A percentile compares a stretch with the other conserved stretches of the same genome.
Conservation (phyloP, 2,888 invertebrate species). For the Mechanitis mazaeus region DNA sequence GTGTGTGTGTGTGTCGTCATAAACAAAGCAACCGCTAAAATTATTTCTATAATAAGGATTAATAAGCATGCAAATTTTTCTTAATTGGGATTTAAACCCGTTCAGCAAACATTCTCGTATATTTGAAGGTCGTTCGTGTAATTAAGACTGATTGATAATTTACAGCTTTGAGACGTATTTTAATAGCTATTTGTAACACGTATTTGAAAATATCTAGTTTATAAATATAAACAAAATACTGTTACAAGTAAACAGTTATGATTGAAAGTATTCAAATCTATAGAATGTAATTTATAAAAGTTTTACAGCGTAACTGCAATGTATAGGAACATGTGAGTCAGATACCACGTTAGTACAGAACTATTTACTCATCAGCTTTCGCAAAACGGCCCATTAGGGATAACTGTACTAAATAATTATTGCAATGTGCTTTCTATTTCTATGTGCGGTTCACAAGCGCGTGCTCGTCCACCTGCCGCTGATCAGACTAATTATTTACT, state of each 20-base stretch:
- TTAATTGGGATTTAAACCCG: constrained; percentile 30
- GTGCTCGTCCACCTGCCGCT: constrained; percentile 71
- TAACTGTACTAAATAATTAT: constrained; percentile 77
- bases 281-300: no score
- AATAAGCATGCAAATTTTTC: constrained; percentile 29
- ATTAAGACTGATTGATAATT: constrained; percentile 30
- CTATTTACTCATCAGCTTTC: constrained; percentile 76
- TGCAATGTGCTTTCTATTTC: constrained; percentile 77
- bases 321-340: no score
- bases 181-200: constrained; percentile 12
- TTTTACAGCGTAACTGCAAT: no score
- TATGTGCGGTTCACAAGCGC: constrained; percentile 58
- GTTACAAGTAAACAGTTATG: neutral
- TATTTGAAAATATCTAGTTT: constrained; percentile 8
- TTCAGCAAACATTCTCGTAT: constrained; percentile 25
- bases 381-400: constrained; percentile 74
- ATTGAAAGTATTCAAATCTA: neutral
- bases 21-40: no score
- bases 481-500: constrained; percentile 76
- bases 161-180: constrained; percentile 26
- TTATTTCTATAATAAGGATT: constrained; percentile 9
- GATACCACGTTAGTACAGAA: neutral
- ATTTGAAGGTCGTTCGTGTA: constrained; percentile 28
- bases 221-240: neutral
- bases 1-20: no score